Evolutionary conservation across 2,797 vertebrate species (phyloP).

Genomic region (Semaprochilodus insignis): DNA sequence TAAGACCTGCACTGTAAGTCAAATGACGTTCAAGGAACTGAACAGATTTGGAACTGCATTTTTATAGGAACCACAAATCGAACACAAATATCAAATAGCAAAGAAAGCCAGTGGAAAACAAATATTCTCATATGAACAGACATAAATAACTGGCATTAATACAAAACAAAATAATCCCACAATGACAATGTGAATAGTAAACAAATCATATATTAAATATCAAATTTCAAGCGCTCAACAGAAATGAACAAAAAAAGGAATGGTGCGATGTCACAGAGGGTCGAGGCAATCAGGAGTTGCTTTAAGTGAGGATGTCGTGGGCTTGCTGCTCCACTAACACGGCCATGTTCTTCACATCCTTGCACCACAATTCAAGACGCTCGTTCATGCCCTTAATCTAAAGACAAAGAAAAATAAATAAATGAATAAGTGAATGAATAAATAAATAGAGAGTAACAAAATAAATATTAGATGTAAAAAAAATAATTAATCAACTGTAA

Average conservation of each 20-base stretch:
- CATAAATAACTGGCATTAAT: neutral
- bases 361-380: slow-evolving; percentile 93
- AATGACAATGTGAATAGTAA: neutral
- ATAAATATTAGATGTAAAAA: neutral
- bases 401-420: slow-evolving; percentile 15
- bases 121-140: neutral
- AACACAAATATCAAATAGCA: neutral
- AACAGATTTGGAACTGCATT: neutral
- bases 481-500: neutral
- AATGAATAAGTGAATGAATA: neutral
- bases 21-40: neutral
- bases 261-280: neutral
- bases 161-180: neutral
- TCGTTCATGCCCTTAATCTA: slow-evolving; percentile 98
- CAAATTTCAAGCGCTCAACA: neutral
- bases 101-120: neutral
- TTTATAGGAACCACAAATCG: neutral
- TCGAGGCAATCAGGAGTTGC: neutral
- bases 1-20: neutral
- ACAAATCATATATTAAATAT: neutral
- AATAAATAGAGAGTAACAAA: neutral
- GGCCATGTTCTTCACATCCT: slow-evolving; percentile 95
- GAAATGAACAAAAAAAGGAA: neutral
- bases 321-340: slow-evolving; percentile 96
- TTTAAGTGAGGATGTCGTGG: slow-evolving; percentile 93